Conservation (phyloP, 1,140 invertebrate genomes). For the Vanessa tameamea region DNA sequence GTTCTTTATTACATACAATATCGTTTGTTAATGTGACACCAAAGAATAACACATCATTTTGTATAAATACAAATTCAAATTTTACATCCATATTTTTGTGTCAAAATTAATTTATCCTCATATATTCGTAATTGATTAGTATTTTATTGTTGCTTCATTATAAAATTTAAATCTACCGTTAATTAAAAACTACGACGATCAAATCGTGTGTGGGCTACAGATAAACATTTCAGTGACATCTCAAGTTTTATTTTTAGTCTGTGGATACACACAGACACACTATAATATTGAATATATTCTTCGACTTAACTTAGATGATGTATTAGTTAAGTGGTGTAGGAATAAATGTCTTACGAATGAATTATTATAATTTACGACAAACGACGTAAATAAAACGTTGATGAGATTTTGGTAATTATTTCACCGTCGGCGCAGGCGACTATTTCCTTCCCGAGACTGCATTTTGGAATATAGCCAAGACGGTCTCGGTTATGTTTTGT, state of each 20-base stretch:
- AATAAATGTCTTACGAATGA: conserved; percentile 26
- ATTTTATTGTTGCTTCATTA: not conserved
- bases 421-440: conserved; percentile 42
- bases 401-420: conserved; percentile 5
- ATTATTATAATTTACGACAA: conserved; percentile 24
- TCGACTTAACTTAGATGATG: conserved; percentile 16
- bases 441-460: conserved; percentile 51
- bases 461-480: conserved; percentile 63
- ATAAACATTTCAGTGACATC: conserved; percentile 36
- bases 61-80: too few species aligned
- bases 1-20: too few species aligned
- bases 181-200: conserved; percentile 11
- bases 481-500: conserved; percentile 63
- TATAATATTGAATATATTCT: conserved; percentile 27
- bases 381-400: conserved; percentile 11
- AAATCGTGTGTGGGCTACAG: conserved; percentile 28
- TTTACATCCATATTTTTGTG: too few species aligned
- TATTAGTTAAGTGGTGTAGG: conserved; percentile 21
- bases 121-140: not conserved
- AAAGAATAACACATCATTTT: too few species aligned
- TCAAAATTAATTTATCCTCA: not conserved
- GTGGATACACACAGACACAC: not conserved
- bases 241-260: conserved; percentile 38
- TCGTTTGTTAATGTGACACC: too few species aligned
- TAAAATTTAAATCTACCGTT: not conserved